phyloP scores from a whole-genome alignment of 2,797 vertebrate genomes.

The Leptodactylus fallax region DNA sequence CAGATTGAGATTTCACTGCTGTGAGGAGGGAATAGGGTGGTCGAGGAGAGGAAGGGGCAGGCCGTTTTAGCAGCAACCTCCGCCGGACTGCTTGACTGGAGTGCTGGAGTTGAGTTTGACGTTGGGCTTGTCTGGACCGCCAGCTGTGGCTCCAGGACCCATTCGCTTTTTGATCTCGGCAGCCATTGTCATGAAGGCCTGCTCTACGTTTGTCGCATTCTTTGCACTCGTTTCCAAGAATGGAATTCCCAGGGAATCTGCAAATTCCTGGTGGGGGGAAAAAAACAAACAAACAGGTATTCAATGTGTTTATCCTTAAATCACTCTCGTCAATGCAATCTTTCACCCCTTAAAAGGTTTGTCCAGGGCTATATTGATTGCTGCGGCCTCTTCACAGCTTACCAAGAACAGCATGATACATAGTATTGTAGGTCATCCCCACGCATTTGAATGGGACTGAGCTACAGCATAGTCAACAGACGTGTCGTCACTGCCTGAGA shows the following conservation, averaged over 20 bases:
- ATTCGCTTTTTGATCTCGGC: slow-evolving; percentile 99
- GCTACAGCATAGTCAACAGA: too few species aligned
- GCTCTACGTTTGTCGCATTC: slow-evolving; percentile 98
- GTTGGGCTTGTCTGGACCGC: slow-evolving; percentile 92
- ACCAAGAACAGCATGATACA: too few species aligned
- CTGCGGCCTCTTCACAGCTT: too few species aligned
- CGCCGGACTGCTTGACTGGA: slow-evolving; percentile 93
- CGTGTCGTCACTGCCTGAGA: too few species aligned
- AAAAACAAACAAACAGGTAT: background rate
- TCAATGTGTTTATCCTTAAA: too few species aligned
- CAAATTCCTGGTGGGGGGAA: slow-evolving; percentile 86
- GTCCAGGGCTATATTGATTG: too few species aligned
- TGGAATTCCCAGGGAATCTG: slow-evolving; percentile 95
- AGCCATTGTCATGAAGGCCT: slow-evolving; percentile 99
- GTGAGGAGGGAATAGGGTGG: slow-evolving; percentile 73
- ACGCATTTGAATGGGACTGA: too few species aligned
- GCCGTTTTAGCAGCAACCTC: slow-evolving; percentile 95
- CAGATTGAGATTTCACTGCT: slow-evolving; percentile 84
- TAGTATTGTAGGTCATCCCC: too few species aligned
- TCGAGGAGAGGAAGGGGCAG: slow-evolving; percentile 61
- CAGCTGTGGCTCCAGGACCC: slow-evolving; percentile 94
- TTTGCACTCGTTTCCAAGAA: slow-evolving; percentile 99
- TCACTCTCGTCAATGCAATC: too few species aligned
- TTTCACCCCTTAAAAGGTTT: too few species aligned
- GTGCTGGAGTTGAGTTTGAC: slow-evolving; percentile 95